These are phyloP conservation scores for Nephrotoma appendiculata DNA, from an alignment of 2,888 invertebrate species.

Conservation along the genomic window DNA sequence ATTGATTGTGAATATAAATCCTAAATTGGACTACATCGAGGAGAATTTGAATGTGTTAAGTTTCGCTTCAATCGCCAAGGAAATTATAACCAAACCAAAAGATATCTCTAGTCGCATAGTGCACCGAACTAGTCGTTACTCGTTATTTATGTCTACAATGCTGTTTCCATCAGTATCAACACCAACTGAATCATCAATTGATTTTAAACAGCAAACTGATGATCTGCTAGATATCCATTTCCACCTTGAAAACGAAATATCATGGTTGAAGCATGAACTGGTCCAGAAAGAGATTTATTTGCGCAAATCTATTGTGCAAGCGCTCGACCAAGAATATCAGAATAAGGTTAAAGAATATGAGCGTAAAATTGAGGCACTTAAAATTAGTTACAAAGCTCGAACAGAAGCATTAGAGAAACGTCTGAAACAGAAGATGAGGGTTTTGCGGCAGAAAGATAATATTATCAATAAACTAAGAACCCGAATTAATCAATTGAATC, in stretches of 20 bases:
- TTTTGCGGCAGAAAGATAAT: no score
- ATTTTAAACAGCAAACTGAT: neutral
- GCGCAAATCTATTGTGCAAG: slow-evolving; percentile 22
- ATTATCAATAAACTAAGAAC: no score
- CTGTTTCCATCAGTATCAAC: neutral
- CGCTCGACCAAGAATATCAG: slow-evolving; percentile 16
- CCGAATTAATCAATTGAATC: no score
- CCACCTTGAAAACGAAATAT: slow-evolving; percentile 9
- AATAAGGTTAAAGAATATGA: no score
- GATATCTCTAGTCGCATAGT: slow-evolving; percentile 11
- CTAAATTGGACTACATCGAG: slow-evolving; percentile 53
- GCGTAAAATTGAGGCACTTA: no score
- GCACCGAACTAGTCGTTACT: slow-evolving; percentile 10
- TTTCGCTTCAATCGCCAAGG: slow-evolving; percentile 62
- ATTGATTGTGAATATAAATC: slow-evolving; percentile 80
- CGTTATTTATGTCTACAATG: slow-evolving; percentile 14
- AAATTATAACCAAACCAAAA: slow-evolving; percentile 33
- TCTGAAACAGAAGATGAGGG: no score
- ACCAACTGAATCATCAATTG: neutral
- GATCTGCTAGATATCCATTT: neutral
- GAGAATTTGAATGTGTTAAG: slow-evolving; percentile 72
- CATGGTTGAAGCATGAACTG: slow-evolving; percentile 12
- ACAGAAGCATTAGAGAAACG: no score
- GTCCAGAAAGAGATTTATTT: slow-evolving; percentile 19
- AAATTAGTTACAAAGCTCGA: no score